Evolutionary conservation across 2,113 vertebrate species (phyloP), one percentile per base, ranked within the genome.

Genomic region (Tonatia bakeri): DNA sequence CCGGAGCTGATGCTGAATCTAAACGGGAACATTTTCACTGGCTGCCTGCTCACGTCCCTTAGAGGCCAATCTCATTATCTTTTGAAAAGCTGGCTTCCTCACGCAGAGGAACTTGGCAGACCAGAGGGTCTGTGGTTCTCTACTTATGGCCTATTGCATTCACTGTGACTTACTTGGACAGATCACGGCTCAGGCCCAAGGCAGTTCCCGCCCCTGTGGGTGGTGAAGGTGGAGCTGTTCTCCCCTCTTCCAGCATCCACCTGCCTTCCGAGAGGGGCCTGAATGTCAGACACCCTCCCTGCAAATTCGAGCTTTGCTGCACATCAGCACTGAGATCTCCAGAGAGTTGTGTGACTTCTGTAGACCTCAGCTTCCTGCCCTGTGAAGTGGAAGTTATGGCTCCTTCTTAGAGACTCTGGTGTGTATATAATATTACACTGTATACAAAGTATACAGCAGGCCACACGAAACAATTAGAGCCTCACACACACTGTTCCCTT

Each of bases 1-100:
- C 81, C 47, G 91, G 81, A 86, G 95, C 87, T 86, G 88, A 95
- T 87, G 87, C 84, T 96, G 95, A 97, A 95, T 98, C 96, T 97
- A 95, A 97, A 96, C 90, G 61, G 95, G 88, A 93, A 95, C 96
- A 95, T 97, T 98, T 98, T 97, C 96, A 96, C 96, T 96, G 97
- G 97, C 98, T 98, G 97, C 97, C 97, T 98, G 97, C 97, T 96
- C 96, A 97, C 97, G 98, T 97, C 93, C 87, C 90, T 90, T 70
- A 86, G 92, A 94, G 94, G 84, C 87, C 54, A 82, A 95, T 94
- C 97, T 98, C 97, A 97, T 98, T 98, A 97, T 75, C 96, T 93
- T 96, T 70, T 65, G 94, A 97, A 97, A 97, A 98, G 93, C 95
- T 75, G 77, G 17, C 97, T 97, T 97, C 96, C 96, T 97, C 96